These are phyloP conservation scores for Barbus barbus DNA, from an alignment of 2,113 vertebrate genomes.

Conservation along the genomic window DNA sequence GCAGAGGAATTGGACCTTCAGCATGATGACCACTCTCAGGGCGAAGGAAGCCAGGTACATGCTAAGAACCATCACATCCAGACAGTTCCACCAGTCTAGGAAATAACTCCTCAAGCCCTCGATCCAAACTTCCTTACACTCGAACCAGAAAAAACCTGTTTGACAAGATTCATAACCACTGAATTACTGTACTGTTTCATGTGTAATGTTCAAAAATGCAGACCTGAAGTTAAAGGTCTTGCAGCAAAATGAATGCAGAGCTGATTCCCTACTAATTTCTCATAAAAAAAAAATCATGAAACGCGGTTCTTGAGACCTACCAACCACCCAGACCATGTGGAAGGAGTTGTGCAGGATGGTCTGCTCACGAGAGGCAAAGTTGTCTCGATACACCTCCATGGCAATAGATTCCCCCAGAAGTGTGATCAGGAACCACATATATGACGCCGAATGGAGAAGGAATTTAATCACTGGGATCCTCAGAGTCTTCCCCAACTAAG, in stretches of 20 bases:
- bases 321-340: constrained; percentile 91
- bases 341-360: constrained; percentile 84
- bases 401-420: constrained; percentile 84
- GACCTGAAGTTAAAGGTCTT: not conserved
- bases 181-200: not conserved
- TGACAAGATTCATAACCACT: not conserved
- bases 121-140: constrained; percentile 92
- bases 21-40: constrained; percentile 78
- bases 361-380: constrained; percentile 77
- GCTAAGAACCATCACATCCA: constrained; percentile 88
- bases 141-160: constrained; percentile 89
- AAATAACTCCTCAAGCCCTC: constrained; percentile 86
- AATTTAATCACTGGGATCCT: constrained; percentile 88
- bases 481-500: constrained; percentile 72
- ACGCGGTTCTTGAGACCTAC: no score
- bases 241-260: not conserved
- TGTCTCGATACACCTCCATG: constrained; percentile 80
- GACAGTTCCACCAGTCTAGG: constrained; percentile 89
- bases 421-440: constrained; percentile 89
- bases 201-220: not conserved
- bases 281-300: no score
- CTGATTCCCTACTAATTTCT: not conserved
- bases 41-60: constrained; percentile 87
- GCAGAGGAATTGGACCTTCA: constrained; percentile 80
- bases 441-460: constrained; percentile 86